phyloP scores from a whole-genome alignment of 1,140 invertebrate genomes.

The Schlechtendalia chinensis region DNA sequence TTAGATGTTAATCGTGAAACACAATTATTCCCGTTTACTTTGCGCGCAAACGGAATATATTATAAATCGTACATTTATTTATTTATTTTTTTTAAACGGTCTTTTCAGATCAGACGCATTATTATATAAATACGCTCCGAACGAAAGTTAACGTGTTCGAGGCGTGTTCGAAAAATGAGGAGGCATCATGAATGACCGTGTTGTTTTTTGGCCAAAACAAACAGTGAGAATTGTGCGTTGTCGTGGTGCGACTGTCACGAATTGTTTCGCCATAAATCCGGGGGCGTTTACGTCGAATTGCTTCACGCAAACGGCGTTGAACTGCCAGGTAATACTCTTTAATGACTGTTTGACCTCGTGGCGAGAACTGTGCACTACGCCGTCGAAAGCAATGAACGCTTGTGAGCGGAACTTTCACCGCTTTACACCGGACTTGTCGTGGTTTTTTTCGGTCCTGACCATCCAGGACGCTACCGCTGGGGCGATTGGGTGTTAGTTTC shows the following conservation, averaged over 20 bases:
- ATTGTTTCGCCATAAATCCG: not conserved
- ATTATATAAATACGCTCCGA: too few species aligned
- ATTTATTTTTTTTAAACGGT: too few species aligned
- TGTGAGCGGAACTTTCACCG: slow-evolving; percentile 52
- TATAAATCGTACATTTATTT: too few species aligned
- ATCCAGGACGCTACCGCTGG: not conserved
- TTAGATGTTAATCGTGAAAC: too few species aligned
- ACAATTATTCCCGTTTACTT: too few species aligned
- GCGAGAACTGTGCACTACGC: not conserved
- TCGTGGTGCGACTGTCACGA: not conserved
- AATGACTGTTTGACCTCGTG: too few species aligned
- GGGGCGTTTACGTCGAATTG: not conserved
- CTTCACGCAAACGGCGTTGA: too few species aligned
- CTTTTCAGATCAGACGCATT: too few species aligned
- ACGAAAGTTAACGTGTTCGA: too few species aligned
- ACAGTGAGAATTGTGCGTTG: slow-evolving; percentile 53
- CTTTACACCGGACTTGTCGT: not conserved
- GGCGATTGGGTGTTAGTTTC: not conserved
- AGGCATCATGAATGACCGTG: slow-evolving; percentile 48
- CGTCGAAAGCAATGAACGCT: slow-evolving; percentile 54
- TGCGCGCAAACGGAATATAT: too few species aligned
- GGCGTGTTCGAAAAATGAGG: too few species aligned
- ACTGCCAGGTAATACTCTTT: not conserved
- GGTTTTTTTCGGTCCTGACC: not conserved
- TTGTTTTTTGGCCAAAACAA: slow-evolving; percentile 52